Conservation (phyloP, 2,888 invertebrate genomes). For the Chaetogeoica ovagalla region DNA sequence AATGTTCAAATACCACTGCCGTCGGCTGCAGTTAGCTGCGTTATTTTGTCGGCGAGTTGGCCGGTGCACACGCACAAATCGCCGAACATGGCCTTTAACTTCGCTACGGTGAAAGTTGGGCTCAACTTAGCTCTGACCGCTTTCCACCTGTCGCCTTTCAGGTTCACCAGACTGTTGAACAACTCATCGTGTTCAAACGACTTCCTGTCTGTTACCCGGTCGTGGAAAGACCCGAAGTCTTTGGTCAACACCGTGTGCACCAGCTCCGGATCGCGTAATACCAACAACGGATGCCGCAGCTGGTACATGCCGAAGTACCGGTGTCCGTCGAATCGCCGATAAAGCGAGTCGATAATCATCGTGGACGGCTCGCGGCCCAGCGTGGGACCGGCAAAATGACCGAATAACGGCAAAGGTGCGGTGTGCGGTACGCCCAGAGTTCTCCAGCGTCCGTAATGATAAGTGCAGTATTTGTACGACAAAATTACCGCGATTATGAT, state of each 20-base stretch:
- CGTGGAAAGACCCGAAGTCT: constrained; percentile 22
- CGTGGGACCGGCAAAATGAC: neutral
- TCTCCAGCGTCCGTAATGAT: constrained; percentile 2
- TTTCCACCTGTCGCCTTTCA: constrained; percentile 44
- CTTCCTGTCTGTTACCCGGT: neutral
- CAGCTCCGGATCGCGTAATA: constrained; percentile 13
- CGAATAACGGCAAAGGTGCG: neutral
- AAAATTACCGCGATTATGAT: neutral
- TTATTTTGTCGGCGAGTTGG: neutral
- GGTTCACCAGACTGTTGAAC: constrained; percentile 40
- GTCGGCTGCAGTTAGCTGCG: neutral
- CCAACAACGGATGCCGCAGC: constrained; percentile 15
- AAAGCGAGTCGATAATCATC: neutral
- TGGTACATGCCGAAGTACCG: constrained; percentile 33
- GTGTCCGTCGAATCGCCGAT: neutral
- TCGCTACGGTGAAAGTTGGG: constrained; percentile 30
- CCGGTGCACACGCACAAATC: constrained; percentile 28
- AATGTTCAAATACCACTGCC: neutral
- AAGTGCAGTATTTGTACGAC: neutral
- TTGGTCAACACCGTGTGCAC: constrained; percentile 5
- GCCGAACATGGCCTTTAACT: constrained; percentile 39
- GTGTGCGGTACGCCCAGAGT: constrained; percentile 4
- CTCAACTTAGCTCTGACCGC: constrained; percentile 33
- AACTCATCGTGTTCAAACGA: constrained; percentile 38
- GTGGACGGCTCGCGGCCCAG: neutral